Evolutionary conservation across 37 sponge, comb jelly and placozoan genomes (phyloP).

Genomic region (Haliclona indistincta): DNA sequence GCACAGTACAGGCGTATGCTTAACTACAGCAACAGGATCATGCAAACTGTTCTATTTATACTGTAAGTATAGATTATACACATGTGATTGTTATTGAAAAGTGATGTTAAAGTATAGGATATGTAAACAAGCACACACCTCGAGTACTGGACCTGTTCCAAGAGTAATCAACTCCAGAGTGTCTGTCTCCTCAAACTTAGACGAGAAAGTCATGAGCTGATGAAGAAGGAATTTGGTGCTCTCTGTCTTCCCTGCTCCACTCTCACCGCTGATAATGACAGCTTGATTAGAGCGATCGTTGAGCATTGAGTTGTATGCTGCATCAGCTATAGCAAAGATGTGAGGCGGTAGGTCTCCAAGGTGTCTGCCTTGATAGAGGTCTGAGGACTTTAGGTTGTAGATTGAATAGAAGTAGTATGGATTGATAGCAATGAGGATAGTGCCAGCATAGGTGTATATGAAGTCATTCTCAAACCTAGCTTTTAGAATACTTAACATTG

Average conservation of each 20-base stretch:
- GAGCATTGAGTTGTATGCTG: slow-evolving; percentile 80
- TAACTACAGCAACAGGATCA: background rate
- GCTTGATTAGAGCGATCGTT: slow-evolving; percentile 71
- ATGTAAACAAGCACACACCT: slow-evolving; percentile 55
- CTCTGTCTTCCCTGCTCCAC: slow-evolving; percentile 94
- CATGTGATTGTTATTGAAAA: background rate
- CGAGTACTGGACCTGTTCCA: slow-evolving; percentile 82
- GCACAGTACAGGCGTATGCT: background rate
- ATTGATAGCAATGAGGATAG: slow-evolving; percentile 91
- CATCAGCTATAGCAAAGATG: slow-evolving; percentile 92
- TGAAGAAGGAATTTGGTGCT: slow-evolving; percentile 89
- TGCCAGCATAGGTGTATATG: slow-evolving; percentile 96
- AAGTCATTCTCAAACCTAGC: slow-evolving; percentile 77
- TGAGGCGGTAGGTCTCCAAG: slow-evolving; percentile 82
- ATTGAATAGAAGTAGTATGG: slow-evolving; percentile 87
- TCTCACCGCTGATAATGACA: slow-evolving; percentile 92
- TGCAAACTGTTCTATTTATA: background rate
- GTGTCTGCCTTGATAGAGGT: slow-evolving; percentile 65
- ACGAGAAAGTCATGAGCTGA: slow-evolving; percentile 81
- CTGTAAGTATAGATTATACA: background rate
- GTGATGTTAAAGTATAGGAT: background rate
- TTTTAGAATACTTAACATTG: slow-evolving; percentile 74
- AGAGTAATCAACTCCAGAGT: slow-evolving; percentile 82
- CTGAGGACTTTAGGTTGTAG: slow-evolving; percentile 85
- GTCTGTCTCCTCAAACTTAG: slow-evolving; percentile 70